Conservation (phyloP, 2,797 vertebrate genomes). For the Tokudaia muenninki region DNA sequence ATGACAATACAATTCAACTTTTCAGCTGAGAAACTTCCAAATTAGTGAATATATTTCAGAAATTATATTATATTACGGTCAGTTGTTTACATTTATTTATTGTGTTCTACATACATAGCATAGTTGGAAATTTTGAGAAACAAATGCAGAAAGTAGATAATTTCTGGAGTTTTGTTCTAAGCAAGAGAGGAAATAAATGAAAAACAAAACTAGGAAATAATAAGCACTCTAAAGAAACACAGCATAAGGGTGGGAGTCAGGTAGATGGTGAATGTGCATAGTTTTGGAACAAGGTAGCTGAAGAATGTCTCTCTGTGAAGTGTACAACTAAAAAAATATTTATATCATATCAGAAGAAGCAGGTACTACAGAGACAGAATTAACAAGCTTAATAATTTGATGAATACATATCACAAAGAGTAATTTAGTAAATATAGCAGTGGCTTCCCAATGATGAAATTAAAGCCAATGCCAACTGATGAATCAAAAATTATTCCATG, state of each 20-base stretch:
- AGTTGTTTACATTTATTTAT: conserved; percentile 10
- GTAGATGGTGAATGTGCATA: neutral
- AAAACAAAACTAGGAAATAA: neutral
- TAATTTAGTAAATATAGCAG: neutral
- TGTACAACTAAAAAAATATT: neutral
- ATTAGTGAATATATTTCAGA: neutral
- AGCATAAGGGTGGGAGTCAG: neutral
- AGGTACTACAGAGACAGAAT: neutral
- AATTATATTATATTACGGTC: neutral
- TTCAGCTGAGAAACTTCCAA: neutral
- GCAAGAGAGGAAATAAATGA: neutral
- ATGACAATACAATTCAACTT: neutral
- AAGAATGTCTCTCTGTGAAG: neutral
- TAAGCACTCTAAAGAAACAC: neutral
- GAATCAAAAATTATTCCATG: neutral
- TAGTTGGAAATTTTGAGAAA: neutral
- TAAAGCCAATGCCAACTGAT: neutral
- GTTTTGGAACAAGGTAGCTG: neutral
- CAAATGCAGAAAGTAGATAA: neutral
- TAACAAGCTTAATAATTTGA: neutral
- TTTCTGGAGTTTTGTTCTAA: conserved; percentile 6
- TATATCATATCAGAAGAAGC: neutral
- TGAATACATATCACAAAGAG: neutral
- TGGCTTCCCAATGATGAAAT: neutral
- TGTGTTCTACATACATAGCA: neutral